Base-by-base conservation (phyloP, 2,888 invertebrate genomes). In the Erebia aethiops region DNA sequence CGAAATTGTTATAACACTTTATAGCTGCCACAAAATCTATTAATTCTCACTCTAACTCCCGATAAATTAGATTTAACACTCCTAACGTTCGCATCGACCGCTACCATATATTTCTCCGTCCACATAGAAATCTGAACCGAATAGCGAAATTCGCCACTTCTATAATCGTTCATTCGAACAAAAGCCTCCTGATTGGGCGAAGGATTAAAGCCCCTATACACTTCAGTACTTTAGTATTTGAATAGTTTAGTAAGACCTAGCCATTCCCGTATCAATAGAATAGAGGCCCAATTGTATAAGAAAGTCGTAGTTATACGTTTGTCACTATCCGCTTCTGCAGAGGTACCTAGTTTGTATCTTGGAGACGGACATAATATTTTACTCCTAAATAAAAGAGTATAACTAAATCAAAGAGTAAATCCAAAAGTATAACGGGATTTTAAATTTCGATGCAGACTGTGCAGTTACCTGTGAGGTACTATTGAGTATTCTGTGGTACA, bases 131-230 rank as follows among this genome's bases (percentile, higher is more conserved):
- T 74, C 74, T 70, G 61, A 68, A 62, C 62, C 54, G 57, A 70
- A 67, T 67, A 69, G n/a, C 49, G 58, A 67, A 71, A 74, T 75
- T 76, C 70, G 67, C 70, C 70, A 76, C 72, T 75, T 73, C 71
- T 72, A 73, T 72, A 74, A 74, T 77, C 75, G 71, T 73, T 75
- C 76, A 76, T 63, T 70, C 76, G 71, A 78, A 85, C 86, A 87
- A 88, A 88, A 87, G 85, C 85, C 77, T 75, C 72, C 82, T 85
- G 87, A 89, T 88, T 86, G 82, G 81, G 77, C 69, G 78, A 75
- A 78, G 82, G 84, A 86, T 69, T 73, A 67, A 67, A 41, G 67
- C 18, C 51, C 60, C 9, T 61, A 14, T 14, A 67, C 49, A 67
- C 26, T 13, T 13, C 3, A 51, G 18, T 21, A 9, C 54, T 43